Evolutionary conservation across 2,888 invertebrate species (phyloP).

Genomic region (Tenthredo livida): DNA sequence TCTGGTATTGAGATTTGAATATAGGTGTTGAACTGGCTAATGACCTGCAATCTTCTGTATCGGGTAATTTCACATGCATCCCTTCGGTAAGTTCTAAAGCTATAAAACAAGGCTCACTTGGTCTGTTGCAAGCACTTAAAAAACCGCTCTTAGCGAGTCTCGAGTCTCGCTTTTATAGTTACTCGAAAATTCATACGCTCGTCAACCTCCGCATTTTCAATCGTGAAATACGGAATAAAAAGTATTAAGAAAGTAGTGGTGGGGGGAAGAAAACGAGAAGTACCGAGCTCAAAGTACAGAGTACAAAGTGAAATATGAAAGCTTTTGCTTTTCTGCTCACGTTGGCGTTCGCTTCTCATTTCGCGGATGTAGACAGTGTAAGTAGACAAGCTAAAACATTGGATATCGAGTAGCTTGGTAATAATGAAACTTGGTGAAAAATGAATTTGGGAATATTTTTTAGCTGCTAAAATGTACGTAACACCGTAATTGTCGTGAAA

Average conservation of each 20-base stretch:
- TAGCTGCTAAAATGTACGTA: neutral
- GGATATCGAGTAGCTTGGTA: neutral
- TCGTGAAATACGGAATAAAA: neutral
- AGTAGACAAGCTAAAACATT: constrained; percentile 19
- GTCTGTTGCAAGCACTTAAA: constrained; percentile 4
- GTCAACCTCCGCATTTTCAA: constrained; percentile 25
- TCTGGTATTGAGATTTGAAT: constrained; percentile 25
- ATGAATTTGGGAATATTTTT: neutral
- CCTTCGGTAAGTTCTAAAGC: constrained; percentile 12
- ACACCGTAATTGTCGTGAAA: neutral
- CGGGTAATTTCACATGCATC: constrained; percentile 7
- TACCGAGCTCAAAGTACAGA: constrained; percentile 50
- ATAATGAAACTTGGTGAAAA: neutral
- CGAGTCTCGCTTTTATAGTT: constrained; percentile 37
- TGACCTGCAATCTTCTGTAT: constrained; percentile 11
- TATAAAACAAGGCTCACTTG: constrained; percentile 10
- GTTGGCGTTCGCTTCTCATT: constrained; percentile 36
- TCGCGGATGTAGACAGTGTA: constrained; percentile 40
- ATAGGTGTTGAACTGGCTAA: constrained; percentile 3
- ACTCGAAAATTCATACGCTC: constrained; percentile 28
- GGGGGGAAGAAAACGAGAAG: neutral
- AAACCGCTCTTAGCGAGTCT: constrained; percentile 26
- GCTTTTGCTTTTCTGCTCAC: constrained; percentile 45
- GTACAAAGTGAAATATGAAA: constrained; percentile 51
- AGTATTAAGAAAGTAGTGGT: neutral